Evolutionary conservation across 2,113 vertebrate genomes (phyloP).

Genomic region (Ochotona curzoniae): DNA sequence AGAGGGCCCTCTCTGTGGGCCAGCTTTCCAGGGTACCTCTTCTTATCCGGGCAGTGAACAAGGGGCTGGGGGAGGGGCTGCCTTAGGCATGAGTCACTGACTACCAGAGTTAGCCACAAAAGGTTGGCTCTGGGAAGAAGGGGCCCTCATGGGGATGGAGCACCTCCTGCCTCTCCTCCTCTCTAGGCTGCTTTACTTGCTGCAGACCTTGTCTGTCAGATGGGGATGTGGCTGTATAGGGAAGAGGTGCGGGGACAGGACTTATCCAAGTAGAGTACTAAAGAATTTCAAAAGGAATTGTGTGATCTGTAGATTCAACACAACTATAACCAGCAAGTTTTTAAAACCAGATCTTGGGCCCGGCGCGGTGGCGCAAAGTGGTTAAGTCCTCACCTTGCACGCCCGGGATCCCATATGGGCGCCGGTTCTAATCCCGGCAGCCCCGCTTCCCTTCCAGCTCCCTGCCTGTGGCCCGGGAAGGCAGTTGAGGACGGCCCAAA

Average conservation of each 20-base stretch:
- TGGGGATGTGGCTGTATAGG: background rate
- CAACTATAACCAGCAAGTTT: background rate
- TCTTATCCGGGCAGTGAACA: background rate
- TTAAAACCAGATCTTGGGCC: background rate
- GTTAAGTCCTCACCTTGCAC: no score
- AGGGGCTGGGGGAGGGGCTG: background rate
- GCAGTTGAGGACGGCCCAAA: no score
- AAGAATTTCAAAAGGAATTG: background rate
- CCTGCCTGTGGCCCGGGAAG: no score
- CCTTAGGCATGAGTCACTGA: background rate
- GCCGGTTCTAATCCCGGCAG: no score
- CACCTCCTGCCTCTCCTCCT: background rate
- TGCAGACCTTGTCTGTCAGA: background rate
- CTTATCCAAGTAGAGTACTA: background rate
- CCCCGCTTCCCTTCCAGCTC: no score
- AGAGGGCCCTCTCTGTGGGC: background rate
- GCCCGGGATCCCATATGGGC: no score
- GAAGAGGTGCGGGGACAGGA: background rate
- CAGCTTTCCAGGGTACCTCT: background rate
- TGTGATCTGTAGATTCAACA: background rate
- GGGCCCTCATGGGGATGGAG: background rate
- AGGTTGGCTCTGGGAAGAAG: background rate
- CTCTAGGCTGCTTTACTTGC: rapidly evolving
- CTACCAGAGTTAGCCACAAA: background rate
- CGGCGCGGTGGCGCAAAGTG: no score